Conservation (phyloP, 1,140 invertebrate genomes). For the Achatina immaculata region DNA sequence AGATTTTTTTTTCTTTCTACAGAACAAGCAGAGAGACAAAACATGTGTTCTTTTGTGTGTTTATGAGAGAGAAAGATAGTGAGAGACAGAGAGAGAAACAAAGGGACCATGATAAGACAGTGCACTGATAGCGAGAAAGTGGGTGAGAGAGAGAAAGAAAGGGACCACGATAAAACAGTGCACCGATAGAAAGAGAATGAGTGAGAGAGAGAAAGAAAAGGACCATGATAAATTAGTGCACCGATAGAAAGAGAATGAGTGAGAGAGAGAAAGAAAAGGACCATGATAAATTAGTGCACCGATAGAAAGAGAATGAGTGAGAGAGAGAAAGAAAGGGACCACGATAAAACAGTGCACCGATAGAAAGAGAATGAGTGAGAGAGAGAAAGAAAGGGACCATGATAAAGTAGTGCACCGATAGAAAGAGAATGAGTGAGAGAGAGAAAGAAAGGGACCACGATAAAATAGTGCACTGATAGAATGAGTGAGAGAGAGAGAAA, state of each 20-base stretch:
- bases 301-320: neutral
- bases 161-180: no score
- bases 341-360: neutral
- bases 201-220: no score
- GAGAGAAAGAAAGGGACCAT: neutral
- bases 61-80: no score
- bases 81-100: no score
- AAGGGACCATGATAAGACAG: no score
- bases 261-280: constrained; percentile 38
- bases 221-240: constrained; percentile 36
- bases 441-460: no score
- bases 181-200: no score
- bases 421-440: neutral
- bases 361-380: neutral
- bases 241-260: constrained; percentile 12
- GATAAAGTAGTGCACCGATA: neutral
- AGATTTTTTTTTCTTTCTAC: no score
- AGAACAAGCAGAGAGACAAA: no score
- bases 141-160: no score
- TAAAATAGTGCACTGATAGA: constrained; percentile 31
- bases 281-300: constrained; percentile 10
- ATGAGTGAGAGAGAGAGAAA: constrained; percentile 28
- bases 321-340: neutral
- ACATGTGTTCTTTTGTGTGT: no score
- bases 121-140: no score